A percentile compares a stretch with the other conserved stretches of the same genome.
Conservation (phyloP, 2,888 invertebrate species). For the Abrostola triplasia region DNA sequence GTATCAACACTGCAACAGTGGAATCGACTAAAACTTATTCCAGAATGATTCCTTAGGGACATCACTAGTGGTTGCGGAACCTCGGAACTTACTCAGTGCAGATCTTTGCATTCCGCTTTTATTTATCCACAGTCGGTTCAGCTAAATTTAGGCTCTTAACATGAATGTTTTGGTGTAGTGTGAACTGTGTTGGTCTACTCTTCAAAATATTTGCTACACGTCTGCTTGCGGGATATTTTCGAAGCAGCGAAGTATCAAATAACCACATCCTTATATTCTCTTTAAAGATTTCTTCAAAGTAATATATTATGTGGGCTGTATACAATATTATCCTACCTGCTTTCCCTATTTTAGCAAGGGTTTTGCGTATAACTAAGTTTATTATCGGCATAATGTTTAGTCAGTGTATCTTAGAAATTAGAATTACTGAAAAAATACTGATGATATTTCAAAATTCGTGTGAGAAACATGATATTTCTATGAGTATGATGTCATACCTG, state of each 20-base stretch:
- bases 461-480: no score
- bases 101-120: conserved; percentile 61
- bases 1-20: conserved; percentile 19
- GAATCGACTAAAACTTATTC: conserved; percentile 40
- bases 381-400: no score
- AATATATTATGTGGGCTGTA: no score
- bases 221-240: conserved; percentile 37
- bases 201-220: conserved; percentile 64
- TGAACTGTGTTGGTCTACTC: conserved; percentile 62
- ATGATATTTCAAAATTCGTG: no score
- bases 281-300: not conserved
- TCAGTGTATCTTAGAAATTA: no score
- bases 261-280: not conserved
- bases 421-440: no score
- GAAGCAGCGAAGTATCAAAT: conserved; percentile 13
- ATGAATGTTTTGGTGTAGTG: conserved; percentile 66
- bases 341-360: no score
- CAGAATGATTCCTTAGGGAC: conserved; percentile 56
- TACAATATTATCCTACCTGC: no score
- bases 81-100: conserved; percentile 37
- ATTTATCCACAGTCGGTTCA: conserved; percentile 61
- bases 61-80: conserved; percentile 45
- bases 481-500: no score
- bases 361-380: no score
- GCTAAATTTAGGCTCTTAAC: conserved; percentile 62